These are phyloP conservation scores for Reticulitermes speratus DNA, from an alignment of 1,140 invertebrate species.

Conservation along the genomic window DNA sequence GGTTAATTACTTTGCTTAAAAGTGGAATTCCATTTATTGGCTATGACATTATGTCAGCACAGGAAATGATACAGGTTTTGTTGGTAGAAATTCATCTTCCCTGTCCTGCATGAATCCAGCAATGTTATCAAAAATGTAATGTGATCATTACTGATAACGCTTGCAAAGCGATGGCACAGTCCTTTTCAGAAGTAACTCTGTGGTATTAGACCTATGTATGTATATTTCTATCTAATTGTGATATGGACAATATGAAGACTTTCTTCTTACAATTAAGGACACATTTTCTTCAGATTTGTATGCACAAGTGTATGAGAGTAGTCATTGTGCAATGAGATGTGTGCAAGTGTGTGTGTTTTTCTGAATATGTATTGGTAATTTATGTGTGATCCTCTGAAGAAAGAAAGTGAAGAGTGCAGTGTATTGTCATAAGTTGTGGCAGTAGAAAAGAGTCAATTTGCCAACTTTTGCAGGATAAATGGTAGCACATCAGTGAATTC, in stretches of 20 bases:
- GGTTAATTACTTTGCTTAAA: neutral
- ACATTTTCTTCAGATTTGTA: neutral
- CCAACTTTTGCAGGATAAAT: neutral
- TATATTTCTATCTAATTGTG: constrained; percentile 2
- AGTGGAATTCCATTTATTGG: neutral
- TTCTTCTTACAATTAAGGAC: neutral
- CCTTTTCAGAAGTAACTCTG: neutral
- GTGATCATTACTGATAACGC: neutral
- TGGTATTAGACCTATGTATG: neutral
- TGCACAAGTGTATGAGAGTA: neutral
- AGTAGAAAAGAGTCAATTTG: neutral
- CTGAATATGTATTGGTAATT: neutral
- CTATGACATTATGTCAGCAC: neutral
- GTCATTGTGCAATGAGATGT: neutral
- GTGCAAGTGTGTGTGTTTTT: neutral
- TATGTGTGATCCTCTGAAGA: neutral
- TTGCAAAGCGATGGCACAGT: neutral
- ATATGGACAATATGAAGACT: neutral
- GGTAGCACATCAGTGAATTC: neutral
- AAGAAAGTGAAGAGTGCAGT: neutral
- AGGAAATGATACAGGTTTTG: neutral
- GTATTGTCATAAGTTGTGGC: neutral
- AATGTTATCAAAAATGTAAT: neutral
- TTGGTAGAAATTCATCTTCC: neutral
- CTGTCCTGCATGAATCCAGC: neutral